Base-by-base conservation (phyloP, 1,140 invertebrate species). In the Philotrypesis tridentata region DNA sequence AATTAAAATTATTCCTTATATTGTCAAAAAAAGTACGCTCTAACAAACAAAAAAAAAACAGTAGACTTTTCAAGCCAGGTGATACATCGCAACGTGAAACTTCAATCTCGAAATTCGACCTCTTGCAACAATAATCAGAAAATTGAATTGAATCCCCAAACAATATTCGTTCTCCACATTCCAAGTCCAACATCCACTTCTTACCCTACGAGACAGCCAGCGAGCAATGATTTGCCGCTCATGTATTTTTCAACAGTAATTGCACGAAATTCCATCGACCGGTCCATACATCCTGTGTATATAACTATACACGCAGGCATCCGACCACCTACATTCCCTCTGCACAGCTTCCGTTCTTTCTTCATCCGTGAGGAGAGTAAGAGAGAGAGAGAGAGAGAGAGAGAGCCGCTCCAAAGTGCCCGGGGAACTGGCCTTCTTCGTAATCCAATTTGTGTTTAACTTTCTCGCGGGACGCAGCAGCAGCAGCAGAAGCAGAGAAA, bases 391-490 rank as follows among this genome's bases (percentile, higher is more conserved):
- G n/a, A n/a, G n/a, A n/a, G n/a, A n/a, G n/a, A n/a, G n/a, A n/a
- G n/a, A n/a, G n/a, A n/a, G n/a, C n/a, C n/a, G n/a, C 55, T 82
- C 77, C 79, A 77, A 82, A 85, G 79, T 82, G 80, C 76, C 68
- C 77, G 74, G 21, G 70, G 85, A 87, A 88, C 86, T 86, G 85
- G 82, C 86, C 86, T 80, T 27, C 82, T 75, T 72, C 84, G 84
- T 89, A 90, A 90, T 90, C 85, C 88, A 89, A 91, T 89, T 89
- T 90, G 87, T 87, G 85, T 87, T 89, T 88, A 89, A 89, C 87
- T 90, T 86, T 83, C 27, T 79, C 72, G 63, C 73, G 70, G 76
- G 31, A 70, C 37, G 43, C 9, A 27, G 33, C 14, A 31, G 25
- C n/a, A 27, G 61, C 23, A 80, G 76, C n/a, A 77, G 23, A 29